Base-by-base conservation (phyloP, 2,113 vertebrate species). In the Aramus guarauna region DNA sequence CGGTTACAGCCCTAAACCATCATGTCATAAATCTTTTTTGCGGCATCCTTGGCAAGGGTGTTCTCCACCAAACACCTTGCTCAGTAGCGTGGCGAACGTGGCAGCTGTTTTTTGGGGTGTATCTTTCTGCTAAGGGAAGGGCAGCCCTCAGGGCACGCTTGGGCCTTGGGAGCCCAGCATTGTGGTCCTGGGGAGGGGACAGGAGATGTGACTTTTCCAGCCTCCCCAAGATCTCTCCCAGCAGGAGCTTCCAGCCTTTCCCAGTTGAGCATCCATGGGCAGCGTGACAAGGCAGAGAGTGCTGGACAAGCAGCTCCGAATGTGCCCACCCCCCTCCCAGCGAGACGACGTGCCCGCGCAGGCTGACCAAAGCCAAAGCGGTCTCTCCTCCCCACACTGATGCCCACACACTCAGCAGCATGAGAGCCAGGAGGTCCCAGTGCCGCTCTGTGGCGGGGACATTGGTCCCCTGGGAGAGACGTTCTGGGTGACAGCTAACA, bases 321-420 rank as follows among this genome's bases (percentile, higher is more conserved):
- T 0, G 0, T 69, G 30, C 50, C 87, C 86, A 15, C n/a, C 7
- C 32, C 71, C 37, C 41, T 89, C 64, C 50, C 64, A 92, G 64
- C 3, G 1, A 15, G 41, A 24, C 0, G 5, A 48, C 1, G 1
- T 78, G 37, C 37, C 81, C 85, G 50, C 56, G 37, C 37, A 90
- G 60, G 52, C 47, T 88, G 90, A n/a, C n/a, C 64, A 67, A 43
- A 87, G 29, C 37, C 69, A 30, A 32, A n/a, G 32, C 4, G n/a
- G 37, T 30, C 63, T 63, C 30, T 63, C 45, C 24, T 55, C 22
- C 36, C 8, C 1, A 4, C 41, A 39, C 4, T 2, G 16, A 7
- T 66, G 53, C 16, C 79, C 3, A 0, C 5, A 3, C 17, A 6
- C 36, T 22, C 77, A 37, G 15, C 0, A 4, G 6, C 11, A 19